phyloP scores from a whole-genome alignment of 2,113 vertebrate genomes.

The Tragelaphus strepsiceros region DNA sequence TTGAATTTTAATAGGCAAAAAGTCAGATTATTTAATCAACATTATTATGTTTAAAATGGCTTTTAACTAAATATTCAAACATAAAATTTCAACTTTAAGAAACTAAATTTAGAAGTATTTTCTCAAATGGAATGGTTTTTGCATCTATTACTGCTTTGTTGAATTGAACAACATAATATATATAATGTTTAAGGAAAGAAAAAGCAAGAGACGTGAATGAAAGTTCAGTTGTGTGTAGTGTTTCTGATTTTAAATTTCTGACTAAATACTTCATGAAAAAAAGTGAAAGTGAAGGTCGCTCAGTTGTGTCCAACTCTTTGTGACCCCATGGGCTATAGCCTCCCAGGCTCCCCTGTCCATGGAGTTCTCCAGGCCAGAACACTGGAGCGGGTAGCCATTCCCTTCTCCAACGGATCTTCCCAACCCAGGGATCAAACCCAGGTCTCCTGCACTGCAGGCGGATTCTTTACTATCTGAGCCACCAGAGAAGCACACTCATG shows the following conservation, averaged over 20 bases:
- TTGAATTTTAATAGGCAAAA: neutral
- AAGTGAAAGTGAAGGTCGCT: neutral
- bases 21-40: neutral
- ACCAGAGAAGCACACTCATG: neutral
- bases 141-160: neutral
- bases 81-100: neutral
- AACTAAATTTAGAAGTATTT: neutral
- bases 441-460: neutral
- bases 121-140: neutral
- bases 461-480: neutral
- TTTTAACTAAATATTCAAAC: neutral
- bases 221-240: neutral
- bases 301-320: neutral
- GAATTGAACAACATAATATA: neutral
- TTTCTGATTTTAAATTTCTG: constrained; percentile 15
- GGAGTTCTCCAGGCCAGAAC: neutral
- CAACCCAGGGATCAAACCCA: neutral
- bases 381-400: neutral
- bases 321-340: neutral
- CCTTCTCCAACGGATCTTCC: neutral
- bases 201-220: neutral
- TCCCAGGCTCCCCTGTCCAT: neutral
- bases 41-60: neutral
- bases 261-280: neutral
- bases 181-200: neutral